phyloP scores from a whole-genome alignment of 2,888 invertebrate genomes.

The Euphydryas editha region DNA sequence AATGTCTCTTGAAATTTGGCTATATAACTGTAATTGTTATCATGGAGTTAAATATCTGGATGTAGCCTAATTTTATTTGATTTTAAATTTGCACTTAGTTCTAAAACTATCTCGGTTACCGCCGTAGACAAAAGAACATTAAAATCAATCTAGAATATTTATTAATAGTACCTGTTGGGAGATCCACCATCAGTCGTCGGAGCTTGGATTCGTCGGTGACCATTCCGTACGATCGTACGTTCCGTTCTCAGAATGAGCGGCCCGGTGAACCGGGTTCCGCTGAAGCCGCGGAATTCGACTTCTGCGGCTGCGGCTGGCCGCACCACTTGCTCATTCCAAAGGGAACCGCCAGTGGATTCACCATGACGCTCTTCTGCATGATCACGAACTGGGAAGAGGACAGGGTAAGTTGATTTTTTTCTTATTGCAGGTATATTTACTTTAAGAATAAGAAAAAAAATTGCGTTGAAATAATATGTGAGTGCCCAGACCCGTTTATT shows the following conservation, averaged over 20 bases:
- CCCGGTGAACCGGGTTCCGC: constrained; percentile 52
- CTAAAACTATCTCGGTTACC: no score
- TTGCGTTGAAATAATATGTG: no score
- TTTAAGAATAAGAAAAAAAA: no score
- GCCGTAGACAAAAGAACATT: no score
- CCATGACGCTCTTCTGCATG: constrained; percentile 76
- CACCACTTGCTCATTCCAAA: constrained; percentile 83
- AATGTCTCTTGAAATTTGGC: no score
- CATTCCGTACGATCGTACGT: constrained; percentile 91
- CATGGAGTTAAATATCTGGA: no score
- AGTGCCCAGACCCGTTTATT: no score
- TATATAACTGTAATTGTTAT: no score
- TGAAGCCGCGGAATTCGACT: constrained; percentile 73
- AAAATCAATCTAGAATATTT: no score
- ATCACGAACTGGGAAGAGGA: constrained; percentile 77
- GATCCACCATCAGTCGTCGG: constrained; percentile 86
- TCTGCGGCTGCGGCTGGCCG: constrained; percentile 86
- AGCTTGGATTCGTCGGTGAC: constrained; percentile 91
- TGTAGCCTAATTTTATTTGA: no score
- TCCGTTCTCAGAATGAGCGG: constrained; percentile 85
- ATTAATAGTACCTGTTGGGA: constrained; percentile 87
- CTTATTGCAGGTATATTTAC: no score
- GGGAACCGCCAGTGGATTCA: constrained; percentile 70
- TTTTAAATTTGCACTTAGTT: no score
- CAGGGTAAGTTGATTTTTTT: constrained; percentile 64